Base-by-base conservation (phyloP, 1,140 invertebrate genomes). In the Polypedilum vanderplanki region DNA sequence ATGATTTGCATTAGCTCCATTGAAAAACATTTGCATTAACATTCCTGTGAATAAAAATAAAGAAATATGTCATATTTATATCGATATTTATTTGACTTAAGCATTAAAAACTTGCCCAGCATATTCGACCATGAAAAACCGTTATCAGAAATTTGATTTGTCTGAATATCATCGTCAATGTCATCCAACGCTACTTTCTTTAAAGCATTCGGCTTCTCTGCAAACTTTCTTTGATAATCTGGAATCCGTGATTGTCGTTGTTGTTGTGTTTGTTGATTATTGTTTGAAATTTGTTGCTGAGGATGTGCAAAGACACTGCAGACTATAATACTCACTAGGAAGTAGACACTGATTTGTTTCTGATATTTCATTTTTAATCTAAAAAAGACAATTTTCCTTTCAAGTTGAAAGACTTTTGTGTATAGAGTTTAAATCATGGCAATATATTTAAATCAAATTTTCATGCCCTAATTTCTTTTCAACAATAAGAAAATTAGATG, bases 121-220 rank as follows among this genome's bases (percentile, higher is more conserved):
- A 94, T 89, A 81, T 91, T 93, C 15, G 90, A 90, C 92, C 92
- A 94, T 7, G 92, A 93, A 81, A 94, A 94, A 73, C 90, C 90
- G 79, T 86, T 80, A 75, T 88, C 91, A 75, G 88, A 87, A 78
- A 94, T 90, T 76, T 90, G 89, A 82, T 94, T 94, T 64, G 88
- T 91, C 78, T 90, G 88, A 76, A 93, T 87, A 77, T 94, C 92
- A 57, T 85, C 84, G 77, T 93, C 91, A 74, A 93, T 83, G 79
- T 93, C 90, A 80, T 93, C 91, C 2, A 92, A 79, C 0, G 89
- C 89, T 1, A 94, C 92, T 84, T 95, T 95, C 82, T 95, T 95
- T 78, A 92, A 87, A 2, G 91, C 89, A 79, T 95, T 95, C 7
- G 92, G 90, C 83, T 95, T 95, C 79, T 93, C 91, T 0, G 90